A percentile compares a stretch with the other conserved stretches of the same genome.
phyloP scores from a whole-genome alignment of 1,140 invertebrate species.

The Luehdorfia chinensis region DNA sequence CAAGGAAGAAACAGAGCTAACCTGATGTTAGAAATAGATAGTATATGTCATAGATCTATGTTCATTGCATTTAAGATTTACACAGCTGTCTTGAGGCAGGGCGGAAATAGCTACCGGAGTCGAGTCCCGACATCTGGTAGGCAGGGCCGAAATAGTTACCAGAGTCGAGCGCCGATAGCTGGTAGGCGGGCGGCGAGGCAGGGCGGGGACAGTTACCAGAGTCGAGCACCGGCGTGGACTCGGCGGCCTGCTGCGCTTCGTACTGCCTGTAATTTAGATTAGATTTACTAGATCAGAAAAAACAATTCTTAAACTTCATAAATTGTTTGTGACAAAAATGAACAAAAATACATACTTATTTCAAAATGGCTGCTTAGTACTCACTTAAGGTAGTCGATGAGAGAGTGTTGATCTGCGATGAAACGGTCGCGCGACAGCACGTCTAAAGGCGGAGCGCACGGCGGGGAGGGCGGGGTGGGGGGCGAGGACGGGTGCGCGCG shows the following conservation, averaged over 20 bases:
- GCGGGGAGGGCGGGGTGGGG: neutral
- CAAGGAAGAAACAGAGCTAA: too few relatives aligned
- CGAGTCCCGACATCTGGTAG: neutral
- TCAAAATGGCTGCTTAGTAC: too few relatives aligned
- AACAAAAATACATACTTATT: too few relatives aligned
- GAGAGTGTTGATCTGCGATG: slow-evolving; percentile 30
- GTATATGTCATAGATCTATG: too few relatives aligned
- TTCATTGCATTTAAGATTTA: too few relatives aligned
- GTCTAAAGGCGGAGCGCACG: neutral
- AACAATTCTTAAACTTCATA: too few relatives aligned
- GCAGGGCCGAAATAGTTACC: too few relatives aligned
- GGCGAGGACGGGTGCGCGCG: neutral
- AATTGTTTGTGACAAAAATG: too few relatives aligned
- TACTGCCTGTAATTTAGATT: neutral
- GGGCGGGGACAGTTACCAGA: slow-evolving; percentile 7
- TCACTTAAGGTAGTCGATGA: slow-evolving; percentile 36
- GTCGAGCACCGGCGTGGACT: neutral
- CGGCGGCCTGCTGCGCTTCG: slow-evolving; percentile 7
- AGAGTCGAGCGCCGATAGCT: slow-evolving; percentile 28
- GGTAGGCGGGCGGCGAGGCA: slow-evolving; percentile 29
- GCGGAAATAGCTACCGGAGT: neutral
- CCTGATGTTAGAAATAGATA: too few relatives aligned
- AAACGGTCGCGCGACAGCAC: slow-evolving; percentile 23
- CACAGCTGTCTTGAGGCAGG: too few relatives aligned
- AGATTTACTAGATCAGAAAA: too few relatives aligned